Base-by-base conservation (phyloP, 2,113 vertebrate species). In the Apistogramma diplotaenia region DNA sequence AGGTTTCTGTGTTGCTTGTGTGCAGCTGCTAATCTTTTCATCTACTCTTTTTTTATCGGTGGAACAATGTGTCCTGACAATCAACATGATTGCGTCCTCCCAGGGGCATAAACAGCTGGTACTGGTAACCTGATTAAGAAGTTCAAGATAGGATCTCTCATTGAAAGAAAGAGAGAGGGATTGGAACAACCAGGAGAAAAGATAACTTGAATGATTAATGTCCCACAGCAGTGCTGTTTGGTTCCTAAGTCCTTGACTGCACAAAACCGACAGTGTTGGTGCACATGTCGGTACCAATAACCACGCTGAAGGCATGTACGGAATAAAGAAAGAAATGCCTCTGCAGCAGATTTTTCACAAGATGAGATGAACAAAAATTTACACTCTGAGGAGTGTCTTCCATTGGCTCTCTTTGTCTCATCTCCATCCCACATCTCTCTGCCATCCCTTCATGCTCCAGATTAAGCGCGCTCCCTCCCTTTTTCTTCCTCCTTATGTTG, bases 51-150 rank as follows among this genome's bases (percentile, higher is more conserved):
- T 82, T 85, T 85, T 70, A 77, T 49, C n/a, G 85, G 73, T 83
- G 87, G 85, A 93, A 93, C 93, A 93, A 93, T 92, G 85, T 85
- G 85, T 89, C 88, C 84, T 90, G 90, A 89, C 91, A 91, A 85
- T 73, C 57, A 65, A 89, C 89, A 88, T 79, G 62, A 81, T 74
- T 89, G 67, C 21, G 54, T 83, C 83, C 82, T 89, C 89, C 88
- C 83, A 40, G 79, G 82, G 90, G 87, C 91, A 83, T 85, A 89
- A 87, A 91, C 80, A 87, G 81, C 67, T 82, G 82, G 72, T 88
- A 86, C 86, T 90, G 83, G 86, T 92, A 89, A 91, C 84, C 79
- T 87, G 90, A 93, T 94, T 90, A 92, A 91, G 89, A 84, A 78
- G 62, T 90, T 78, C 29, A 56, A 83, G 93, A 95, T 92, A 89